phyloP scores from a whole-genome alignment of 2,113 vertebrate species.

The Hystrix cristata region DNA sequence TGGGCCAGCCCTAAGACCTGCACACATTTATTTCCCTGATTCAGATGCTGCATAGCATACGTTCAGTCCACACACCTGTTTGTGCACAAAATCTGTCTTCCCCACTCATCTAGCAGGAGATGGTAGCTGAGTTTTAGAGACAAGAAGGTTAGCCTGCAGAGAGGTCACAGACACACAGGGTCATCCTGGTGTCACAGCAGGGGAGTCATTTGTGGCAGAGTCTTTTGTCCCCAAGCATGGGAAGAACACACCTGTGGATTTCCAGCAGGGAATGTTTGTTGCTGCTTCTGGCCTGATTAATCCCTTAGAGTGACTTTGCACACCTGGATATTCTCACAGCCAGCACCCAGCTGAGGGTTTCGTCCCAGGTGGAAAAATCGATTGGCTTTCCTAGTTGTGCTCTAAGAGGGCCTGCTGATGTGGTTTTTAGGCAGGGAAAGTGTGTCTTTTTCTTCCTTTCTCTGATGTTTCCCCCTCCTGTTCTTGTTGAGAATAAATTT shows the following conservation, averaged over 20 bases:
- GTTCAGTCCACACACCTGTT: not conserved
- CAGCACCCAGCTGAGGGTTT: not conserved
- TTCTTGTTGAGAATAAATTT: not conserved
- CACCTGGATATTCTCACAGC: slow-evolving; percentile 18
- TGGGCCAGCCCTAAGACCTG: not conserved
- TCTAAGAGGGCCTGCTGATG: not conserved
- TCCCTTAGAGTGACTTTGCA: not conserved
- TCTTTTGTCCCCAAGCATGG: not conserved
- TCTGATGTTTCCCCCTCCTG: not conserved
- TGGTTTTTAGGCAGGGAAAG: not conserved
- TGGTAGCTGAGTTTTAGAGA: not conserved
- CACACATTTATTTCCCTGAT: not conserved
- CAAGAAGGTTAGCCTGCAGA: not conserved
- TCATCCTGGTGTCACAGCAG: not conserved
- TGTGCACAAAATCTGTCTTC: not conserved
- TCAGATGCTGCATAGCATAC: rapidly evolving
- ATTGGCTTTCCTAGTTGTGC: not conserved
- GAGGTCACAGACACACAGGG: not conserved
- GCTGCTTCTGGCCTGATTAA: not conserved
- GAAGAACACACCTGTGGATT: not conserved
- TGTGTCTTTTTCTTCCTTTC: not conserved
- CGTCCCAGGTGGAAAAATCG: not conserved
- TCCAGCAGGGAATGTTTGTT: not conserved
- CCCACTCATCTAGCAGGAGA: not conserved
- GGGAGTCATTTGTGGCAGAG: not conserved